Conservation (phyloP, 2,888 invertebrate genomes). For the Scaptomyza cyrtandrae region DNA sequence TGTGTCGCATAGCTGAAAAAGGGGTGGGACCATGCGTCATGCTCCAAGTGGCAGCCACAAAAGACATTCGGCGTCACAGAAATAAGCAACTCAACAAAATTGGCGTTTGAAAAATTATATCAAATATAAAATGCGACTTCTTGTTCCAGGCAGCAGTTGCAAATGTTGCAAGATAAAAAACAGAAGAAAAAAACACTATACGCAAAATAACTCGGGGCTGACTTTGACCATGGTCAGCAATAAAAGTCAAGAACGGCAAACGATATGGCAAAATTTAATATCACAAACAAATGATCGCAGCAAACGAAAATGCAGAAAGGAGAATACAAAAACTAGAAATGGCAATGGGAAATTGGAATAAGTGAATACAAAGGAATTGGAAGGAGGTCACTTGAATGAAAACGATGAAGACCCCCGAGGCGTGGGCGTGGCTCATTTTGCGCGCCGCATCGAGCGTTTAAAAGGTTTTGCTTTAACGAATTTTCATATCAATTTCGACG, state of each 20-base stretch:
- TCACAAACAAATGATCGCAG: slow-evolving; percentile 75
- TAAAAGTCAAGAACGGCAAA: slow-evolving; percentile 77
- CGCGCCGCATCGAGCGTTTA: slow-evolving; percentile 33
- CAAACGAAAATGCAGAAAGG: slow-evolving; percentile 33
- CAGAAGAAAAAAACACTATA: slow-evolving; percentile 11
- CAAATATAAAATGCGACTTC: slow-evolving; percentile 30
- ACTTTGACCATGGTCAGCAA: slow-evolving; percentile 72
- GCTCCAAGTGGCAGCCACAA: slow-evolving; percentile 55
- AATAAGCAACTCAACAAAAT: slow-evolving; percentile 15
- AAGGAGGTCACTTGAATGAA: slow-evolving; percentile 41
- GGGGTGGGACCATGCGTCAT: slow-evolving; percentile 41
- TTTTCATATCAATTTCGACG: slow-evolving; percentile 75
- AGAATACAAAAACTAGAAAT: slow-evolving; percentile 16
- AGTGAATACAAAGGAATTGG: slow-evolving; percentile 20
- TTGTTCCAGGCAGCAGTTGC: not conserved
- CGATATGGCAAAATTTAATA: slow-evolving; percentile 72
- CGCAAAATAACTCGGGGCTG: slow-evolving; percentile 41
- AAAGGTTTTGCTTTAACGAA: slow-evolving; percentile 74
- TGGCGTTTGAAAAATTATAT: slow-evolving; percentile 61
- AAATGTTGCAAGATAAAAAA: too few species aligned
- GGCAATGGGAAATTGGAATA: slow-evolving; percentile 6
- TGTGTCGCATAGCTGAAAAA: slow-evolving; percentile 7
- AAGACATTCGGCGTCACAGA: not conserved
- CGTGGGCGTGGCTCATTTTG: slow-evolving; percentile 56
- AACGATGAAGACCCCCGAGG: slow-evolving; percentile 47